A percentile compares a stretch with the other conserved stretches of the same genome.
Conservation (phyloP, 1,140 invertebrate species). For the Lepidurus arcticus region DNA sequence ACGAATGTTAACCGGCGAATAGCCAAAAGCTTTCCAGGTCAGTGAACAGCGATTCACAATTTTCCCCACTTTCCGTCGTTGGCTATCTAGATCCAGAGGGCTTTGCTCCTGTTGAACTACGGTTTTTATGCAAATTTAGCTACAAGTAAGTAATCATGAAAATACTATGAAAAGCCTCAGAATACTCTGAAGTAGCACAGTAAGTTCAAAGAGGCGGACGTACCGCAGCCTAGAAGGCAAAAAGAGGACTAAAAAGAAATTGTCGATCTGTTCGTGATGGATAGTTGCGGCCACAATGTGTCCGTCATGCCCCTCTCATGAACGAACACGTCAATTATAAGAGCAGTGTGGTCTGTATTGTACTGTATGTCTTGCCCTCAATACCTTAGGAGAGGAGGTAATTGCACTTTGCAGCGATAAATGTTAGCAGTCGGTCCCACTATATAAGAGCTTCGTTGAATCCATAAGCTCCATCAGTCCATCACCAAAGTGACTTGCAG, state of each 20-base stretch:
- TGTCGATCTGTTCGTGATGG: constrained; percentile 12
- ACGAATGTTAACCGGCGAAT: not conserved
- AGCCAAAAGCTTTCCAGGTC: not conserved
- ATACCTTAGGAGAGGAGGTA: constrained; percentile 7
- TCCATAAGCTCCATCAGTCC: not conserved
- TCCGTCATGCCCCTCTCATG: not conserved
- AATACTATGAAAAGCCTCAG: not conserved
- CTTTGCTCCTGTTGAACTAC: too few species aligned
- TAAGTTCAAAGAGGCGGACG: not conserved
- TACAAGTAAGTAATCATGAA: not conserved
- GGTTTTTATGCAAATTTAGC: not conserved
- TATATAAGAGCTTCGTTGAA: not conserved
- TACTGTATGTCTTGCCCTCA: not conserved
- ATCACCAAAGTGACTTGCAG: not conserved
- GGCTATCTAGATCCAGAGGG: too few species aligned
- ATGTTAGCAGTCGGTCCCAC: not conserved
- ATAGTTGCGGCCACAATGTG: constrained; percentile 12
- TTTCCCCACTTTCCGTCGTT: too few species aligned
- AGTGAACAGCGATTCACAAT: not conserved
- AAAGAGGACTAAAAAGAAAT: not conserved
- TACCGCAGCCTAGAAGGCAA: not conserved
- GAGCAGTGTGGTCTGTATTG: not conserved
- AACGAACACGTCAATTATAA: not conserved
- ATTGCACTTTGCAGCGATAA: not conserved
- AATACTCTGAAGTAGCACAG: not conserved